These are phyloP conservation scores for Babylonia areolata DNA, from an alignment of 1,140 invertebrate species.

Conservation along the genomic window DNA sequence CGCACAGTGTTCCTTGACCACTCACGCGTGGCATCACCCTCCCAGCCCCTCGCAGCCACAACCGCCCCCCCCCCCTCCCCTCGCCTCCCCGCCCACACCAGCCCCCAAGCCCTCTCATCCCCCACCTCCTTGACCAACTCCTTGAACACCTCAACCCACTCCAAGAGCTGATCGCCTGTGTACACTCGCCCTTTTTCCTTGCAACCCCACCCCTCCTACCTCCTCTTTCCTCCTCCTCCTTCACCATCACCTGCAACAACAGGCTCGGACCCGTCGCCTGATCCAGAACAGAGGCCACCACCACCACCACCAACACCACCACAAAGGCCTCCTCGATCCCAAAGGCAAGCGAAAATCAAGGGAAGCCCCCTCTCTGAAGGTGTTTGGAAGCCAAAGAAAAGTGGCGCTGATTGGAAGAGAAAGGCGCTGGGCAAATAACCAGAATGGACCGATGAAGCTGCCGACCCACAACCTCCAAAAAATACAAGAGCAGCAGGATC, in stretches of 20 bases:
- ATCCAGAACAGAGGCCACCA: too few species aligned
- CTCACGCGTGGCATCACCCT: background rate
- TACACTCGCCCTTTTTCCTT: background rate
- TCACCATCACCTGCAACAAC: background rate
- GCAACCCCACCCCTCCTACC: too few species aligned
- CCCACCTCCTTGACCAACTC: background rate
- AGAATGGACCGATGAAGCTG: background rate
- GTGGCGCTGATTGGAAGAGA: background rate
- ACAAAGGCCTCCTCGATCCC: background rate
- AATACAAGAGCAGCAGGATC: background rate
- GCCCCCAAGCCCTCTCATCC: background rate
- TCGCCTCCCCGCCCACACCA: background rate
- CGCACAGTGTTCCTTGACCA: background rate
- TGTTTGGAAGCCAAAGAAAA: constrained; percentile 2
- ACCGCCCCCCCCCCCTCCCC: background rate
- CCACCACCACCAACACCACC: background rate
- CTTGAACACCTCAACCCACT: background rate
- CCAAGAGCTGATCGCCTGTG: constrained; percentile 3
- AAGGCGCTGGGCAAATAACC: background rate
- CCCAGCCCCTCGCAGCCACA: too few species aligned
- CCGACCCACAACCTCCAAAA: background rate
- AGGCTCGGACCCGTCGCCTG: background rate
- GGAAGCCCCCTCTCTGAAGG: background rate
- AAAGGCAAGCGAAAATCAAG: background rate
- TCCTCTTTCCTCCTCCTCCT: background rate